These are phyloP conservation scores for Semaprochilodus insignis DNA, from an alignment of 2,797 vertebrate genomes.

Conservation along the genomic window DNA sequence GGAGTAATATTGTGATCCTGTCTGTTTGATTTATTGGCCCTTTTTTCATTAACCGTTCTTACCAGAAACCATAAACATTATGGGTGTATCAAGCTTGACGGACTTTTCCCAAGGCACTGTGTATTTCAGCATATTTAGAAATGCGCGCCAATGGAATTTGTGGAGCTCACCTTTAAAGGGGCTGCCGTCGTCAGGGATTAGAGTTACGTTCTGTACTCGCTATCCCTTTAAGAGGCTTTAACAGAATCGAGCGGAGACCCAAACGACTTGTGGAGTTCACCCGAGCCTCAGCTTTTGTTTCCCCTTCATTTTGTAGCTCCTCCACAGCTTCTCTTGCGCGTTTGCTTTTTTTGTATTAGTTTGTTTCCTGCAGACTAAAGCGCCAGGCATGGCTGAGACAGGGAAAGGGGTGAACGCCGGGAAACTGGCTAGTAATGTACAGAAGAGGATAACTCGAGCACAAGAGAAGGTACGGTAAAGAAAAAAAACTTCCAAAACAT, in stretches of 20 bases:
- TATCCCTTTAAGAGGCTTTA: slow-evolving; percentile 61
- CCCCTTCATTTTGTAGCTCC: slow-evolving; percentile 8
- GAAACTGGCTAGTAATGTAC: slow-evolving; percentile 93
- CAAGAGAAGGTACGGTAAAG: slow-evolving; percentile 90
- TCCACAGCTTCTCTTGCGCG: slow-evolving; percentile 17
- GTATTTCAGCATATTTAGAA: neutral
- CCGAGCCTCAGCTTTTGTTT: neutral
- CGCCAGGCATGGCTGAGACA: slow-evolving; percentile 88
- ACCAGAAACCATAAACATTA: neutral
- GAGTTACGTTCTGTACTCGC: slow-evolving; percentile 59
- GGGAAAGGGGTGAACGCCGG: slow-evolving; percentile 95
- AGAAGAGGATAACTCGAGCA: slow-evolving; percentile 96
- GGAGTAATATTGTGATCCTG: slow-evolving; percentile 64
- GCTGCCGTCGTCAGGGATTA: slow-evolving; percentile 68
- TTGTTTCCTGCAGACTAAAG: slow-evolving; percentile 27
- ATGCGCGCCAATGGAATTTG: neutral
- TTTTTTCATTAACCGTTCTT: neutral
- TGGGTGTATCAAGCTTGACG: neutral
- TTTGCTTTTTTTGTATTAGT: slow-evolving; percentile 12
- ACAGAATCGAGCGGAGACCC: slow-evolving; percentile 47
- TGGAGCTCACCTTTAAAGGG: slow-evolving; percentile 70
- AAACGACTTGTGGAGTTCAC: slow-evolving; percentile 43
- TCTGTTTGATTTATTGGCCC: slow-evolving; percentile 15
- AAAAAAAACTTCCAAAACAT: neutral
- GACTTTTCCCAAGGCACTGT: neutral